A percentile compares a stretch with the other conserved stretches of the same genome.
Evolutionary conservation across 2,888 invertebrate genomes (phyloP).

Genomic region (Blera fallax): DNA sequence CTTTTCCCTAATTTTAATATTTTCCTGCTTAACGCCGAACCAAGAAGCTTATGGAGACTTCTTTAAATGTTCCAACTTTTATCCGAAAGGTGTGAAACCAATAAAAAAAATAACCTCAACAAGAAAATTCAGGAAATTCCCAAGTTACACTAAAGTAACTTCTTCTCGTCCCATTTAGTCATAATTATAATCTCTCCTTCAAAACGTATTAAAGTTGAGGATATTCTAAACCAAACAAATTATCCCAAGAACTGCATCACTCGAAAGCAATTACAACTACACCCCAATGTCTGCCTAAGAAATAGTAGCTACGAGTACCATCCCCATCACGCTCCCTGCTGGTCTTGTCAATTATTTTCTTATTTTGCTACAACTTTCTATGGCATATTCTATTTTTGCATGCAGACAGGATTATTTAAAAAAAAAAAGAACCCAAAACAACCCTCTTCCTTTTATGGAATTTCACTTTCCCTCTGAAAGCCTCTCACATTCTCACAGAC

Average conservation of each 20-base stretch:
- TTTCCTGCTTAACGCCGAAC: background rate
- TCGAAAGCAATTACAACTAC: constrained; percentile 25
- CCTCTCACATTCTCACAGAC: constrained; percentile 37
- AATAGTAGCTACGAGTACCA: constrained; percentile 17
- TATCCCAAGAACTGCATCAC: constrained; percentile 50
- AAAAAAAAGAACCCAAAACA: constrained; percentile 18
- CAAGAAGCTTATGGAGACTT: background rate
- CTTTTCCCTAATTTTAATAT: background rate
- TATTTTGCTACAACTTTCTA: constrained; percentile 20
- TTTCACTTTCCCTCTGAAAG: constrained; percentile 64
- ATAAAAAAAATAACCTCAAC: no score
- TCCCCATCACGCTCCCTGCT: background rate
- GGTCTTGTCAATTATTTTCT: constrained; percentile 54
- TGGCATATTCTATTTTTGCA: constrained; percentile 9
- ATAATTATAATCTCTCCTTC: constrained; percentile 25
- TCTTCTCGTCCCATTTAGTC: constrained; percentile 13
- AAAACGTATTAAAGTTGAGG: constrained; percentile 3
- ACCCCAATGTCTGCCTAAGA: constrained; percentile 12
- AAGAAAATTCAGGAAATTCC: background rate
- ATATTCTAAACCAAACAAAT: constrained; percentile 58
- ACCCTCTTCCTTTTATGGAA: constrained; percentile 42
- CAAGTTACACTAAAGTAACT: background rate
- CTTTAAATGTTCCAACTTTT: background rate
- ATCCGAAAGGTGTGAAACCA: no score
- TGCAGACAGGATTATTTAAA: constrained; percentile 20